These are phyloP conservation scores for Chelonoidis abingdonii DNA, from an alignment of 2,113 vertebrate genomes.

Conservation along the genomic window DNA sequence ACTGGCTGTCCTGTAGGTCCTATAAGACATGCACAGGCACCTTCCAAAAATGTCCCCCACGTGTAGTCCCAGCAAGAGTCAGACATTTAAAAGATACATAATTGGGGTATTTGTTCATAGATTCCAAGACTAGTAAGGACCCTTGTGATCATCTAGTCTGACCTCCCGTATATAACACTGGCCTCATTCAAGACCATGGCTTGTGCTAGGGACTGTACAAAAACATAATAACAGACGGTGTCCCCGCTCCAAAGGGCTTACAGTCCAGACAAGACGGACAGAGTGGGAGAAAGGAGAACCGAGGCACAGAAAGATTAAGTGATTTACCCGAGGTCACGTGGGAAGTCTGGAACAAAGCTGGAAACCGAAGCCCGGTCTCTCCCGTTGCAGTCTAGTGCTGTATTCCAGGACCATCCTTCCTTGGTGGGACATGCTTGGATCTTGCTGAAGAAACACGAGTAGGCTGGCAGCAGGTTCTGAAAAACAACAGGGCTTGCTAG, in stretches of 20 bases:
- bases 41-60: neutral
- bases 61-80: neutral
- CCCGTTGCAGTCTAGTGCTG: neutral
- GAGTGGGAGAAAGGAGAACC: neutral
- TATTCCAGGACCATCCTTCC: neutral
- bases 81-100: neutral
- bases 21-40: neutral
- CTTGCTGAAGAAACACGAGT: neutral
- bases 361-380: slow-evolving; percentile 1
- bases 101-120: neutral
- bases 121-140: neutral
- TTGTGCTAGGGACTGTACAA: neutral
- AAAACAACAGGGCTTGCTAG: neutral
- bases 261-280: neutral
- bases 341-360: neutral
- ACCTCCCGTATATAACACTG: slow-evolving; percentile 69
- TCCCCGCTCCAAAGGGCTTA: slow-evolving; percentile 34
- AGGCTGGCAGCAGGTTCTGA: neutral
- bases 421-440: neutral
- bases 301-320: neutral
- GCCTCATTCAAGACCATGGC: slow-evolving; percentile 64
- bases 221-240: neutral
- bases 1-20: neutral
- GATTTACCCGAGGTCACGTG: neutral
- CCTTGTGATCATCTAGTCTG: slow-evolving; percentile 6